Evolutionary conservation across 1,140 invertebrate genomes (phyloP), one percentile per base, ranked within the genome.

Genomic region (Cotesia typhae): DNA sequence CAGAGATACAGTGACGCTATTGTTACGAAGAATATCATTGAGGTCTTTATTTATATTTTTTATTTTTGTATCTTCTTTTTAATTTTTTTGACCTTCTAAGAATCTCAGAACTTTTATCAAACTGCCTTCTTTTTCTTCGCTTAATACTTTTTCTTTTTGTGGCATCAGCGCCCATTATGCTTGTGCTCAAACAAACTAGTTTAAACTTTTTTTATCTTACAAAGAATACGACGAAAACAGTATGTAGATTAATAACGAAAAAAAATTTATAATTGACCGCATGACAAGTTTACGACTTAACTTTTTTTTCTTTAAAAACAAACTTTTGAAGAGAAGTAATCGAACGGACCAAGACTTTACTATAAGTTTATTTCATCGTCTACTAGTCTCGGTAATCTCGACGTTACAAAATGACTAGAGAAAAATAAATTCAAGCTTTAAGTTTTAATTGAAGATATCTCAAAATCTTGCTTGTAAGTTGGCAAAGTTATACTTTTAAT

Each of bases 11-110:
- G 78, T 75, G 75, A 76, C 69, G 76, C 81, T 78, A 80, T 82
- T 81, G 78, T 83, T 81, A 65, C 53, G 71, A 75, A 77, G 83
- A 83, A 82, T 80, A 80, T 81, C 76, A 80, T 83, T 81, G 83
- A 60, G 5, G 17, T 36, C 59, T 6, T 35, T 60, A 6, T 60
- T 35, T 12, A 28, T 12, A 12, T 60, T 60, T 60, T 6, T 35
- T 35, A 60, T 60, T 60, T 60, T 35, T 60, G 9, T 60, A 9
- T 28, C 28, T 35, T 60, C 28, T 57, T n/a, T 57, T 14, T 65
- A 28, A 38, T 35, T 28, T 60, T 60, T 60, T 60, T 10, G 9
- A 12, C 17, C 64, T 66, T 3, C 38, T 52, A n/a, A 66, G 20
- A 66, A 52, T 66, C 14, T 66, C 64, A 6, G 20, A 66, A 66